Conservation (phyloP, 2,797 vertebrate genomes). For the Tadarida brasiliensis region DNA sequence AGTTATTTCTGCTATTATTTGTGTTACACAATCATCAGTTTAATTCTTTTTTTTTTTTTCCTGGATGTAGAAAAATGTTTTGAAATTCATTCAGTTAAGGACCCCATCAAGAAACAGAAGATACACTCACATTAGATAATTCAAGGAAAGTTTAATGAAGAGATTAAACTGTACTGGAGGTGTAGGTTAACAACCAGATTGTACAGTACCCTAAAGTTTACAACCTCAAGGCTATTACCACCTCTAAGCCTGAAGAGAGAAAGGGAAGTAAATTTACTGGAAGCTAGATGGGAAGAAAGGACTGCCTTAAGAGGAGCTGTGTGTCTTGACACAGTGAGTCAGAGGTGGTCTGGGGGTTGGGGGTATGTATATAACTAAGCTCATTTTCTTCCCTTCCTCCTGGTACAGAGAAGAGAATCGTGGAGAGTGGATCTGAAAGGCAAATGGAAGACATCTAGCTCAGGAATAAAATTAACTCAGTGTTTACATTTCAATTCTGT, state of each 20-base stretch:
- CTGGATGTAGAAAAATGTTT: conserved; percentile 38
- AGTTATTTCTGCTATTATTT: conserved; percentile 11
- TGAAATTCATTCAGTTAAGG: conserved; percentile 41
- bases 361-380: too few relatives aligned
- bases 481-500: conserved; percentile 32
- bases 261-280: background rate
- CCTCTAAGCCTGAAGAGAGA: background rate
- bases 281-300: background rate
- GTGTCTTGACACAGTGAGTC: background rate
- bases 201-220: background rate
- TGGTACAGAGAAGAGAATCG: background rate
- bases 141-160: conserved; percentile 35
- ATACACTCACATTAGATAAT: conserved; percentile 14
- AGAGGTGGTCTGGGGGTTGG: background rate
- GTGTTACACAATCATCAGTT: background rate
- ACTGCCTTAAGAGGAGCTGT: background rate
- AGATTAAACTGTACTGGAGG: background rate
- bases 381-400: background rate
- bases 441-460: background rate
- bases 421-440: background rate
- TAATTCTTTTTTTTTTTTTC: background rate
- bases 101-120: conserved; percentile 7
- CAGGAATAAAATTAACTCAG: background rate
- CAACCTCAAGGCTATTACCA: background rate
- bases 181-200: background rate